These are phyloP conservation scores for Aphaenogaster floridana DNA, from an alignment of 1,140 invertebrate genomes.

Conservation along the genomic window DNA sequence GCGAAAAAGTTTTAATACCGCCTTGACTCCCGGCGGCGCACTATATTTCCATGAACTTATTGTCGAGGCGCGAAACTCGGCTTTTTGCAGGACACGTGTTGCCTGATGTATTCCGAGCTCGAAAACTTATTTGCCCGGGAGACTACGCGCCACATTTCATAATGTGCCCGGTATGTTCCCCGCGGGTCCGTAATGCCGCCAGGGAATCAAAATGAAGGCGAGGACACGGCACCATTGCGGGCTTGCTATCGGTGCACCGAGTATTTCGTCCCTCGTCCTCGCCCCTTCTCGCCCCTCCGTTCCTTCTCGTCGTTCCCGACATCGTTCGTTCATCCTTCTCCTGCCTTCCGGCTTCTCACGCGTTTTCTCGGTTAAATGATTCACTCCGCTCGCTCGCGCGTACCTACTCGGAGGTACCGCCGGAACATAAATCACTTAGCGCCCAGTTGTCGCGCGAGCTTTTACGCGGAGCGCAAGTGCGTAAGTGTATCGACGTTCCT, in stretches of 20 bases:
- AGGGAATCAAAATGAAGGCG: slow-evolving; percentile 74
- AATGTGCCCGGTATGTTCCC: slow-evolving; percentile 75
- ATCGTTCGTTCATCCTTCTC: not conserved
- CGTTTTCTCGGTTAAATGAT: slow-evolving; percentile 26
- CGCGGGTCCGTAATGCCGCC: slow-evolving; percentile 61
- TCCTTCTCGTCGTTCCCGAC: not conserved
- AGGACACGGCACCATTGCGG: slow-evolving; percentile 44
- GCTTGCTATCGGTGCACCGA: slow-evolving; percentile 8
- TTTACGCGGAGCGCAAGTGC: slow-evolving; percentile 18
- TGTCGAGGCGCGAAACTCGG: slow-evolving; percentile 77
- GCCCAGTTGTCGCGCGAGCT: slow-evolving; percentile 25
- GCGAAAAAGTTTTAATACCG: slow-evolving; percentile 81
- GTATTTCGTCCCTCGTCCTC: slow-evolving; percentile 15
- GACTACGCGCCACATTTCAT: slow-evolving; percentile 79
- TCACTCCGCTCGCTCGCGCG: not conserved
- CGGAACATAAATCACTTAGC: slow-evolving; percentile 44
- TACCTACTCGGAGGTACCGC: not conserved
- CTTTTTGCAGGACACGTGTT: slow-evolving; percentile 84
- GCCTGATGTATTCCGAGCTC: slow-evolving; percentile 79
- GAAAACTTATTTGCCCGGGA: slow-evolving; percentile 80
- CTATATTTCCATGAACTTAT: slow-evolving; percentile 83
- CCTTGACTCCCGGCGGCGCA: slow-evolving; percentile 73
- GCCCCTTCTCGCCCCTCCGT: not conserved
- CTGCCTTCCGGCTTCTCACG: not conserved
- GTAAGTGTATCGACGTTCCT: slow-evolving; percentile 16